A percentile compares a stretch with the other conserved stretches of the same genome.
phyloP scores from a whole-genome alignment of 2,113 vertebrate species.

The Megalops atlanticus region DNA sequence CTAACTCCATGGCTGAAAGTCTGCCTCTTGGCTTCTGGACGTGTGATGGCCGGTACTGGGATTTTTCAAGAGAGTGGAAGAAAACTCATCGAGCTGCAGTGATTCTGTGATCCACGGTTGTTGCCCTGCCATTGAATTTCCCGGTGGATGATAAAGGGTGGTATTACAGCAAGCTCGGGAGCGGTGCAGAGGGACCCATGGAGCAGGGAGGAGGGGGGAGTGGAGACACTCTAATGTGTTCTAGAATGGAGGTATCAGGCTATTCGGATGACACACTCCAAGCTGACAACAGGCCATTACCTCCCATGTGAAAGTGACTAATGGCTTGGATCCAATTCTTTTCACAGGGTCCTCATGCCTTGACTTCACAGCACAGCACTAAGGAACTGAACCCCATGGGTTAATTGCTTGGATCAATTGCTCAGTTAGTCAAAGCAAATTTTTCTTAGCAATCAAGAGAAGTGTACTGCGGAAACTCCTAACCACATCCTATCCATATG shows the following conservation, averaged over 20 bases:
- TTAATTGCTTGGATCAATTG: constrained; percentile 19
- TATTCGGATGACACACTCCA: constrained; percentile 27
- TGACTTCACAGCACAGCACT: neutral
- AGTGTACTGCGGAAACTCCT: too few species aligned
- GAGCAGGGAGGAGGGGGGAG: neutral
- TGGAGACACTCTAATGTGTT: constrained; percentile 19
- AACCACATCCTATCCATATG: too few species aligned
- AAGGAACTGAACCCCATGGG: constrained; percentile 10
- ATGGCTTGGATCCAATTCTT: constrained; percentile 9
- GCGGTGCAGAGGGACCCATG: neutral
- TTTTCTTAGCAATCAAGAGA: neutral
- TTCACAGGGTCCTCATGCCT: neutral
- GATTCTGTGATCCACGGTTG: neutral
- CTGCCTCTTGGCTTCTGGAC: neutral
- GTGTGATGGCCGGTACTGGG: neutral
- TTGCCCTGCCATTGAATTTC: neutral
- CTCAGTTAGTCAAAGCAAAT: constrained; percentile 24
- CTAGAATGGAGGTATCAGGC: constrained; percentile 20
- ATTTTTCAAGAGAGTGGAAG: neutral
- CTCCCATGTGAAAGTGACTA: constrained; percentile 15
- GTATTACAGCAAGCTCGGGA: neutral
- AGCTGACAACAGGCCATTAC: constrained; percentile 19
- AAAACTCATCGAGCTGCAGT: neutral
- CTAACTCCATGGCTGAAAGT: neutral
- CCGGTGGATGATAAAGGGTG: neutral